phyloP scores from a whole-genome alignment of 2,888 invertebrate genomes.

The Galerucella pusilla region DNA sequence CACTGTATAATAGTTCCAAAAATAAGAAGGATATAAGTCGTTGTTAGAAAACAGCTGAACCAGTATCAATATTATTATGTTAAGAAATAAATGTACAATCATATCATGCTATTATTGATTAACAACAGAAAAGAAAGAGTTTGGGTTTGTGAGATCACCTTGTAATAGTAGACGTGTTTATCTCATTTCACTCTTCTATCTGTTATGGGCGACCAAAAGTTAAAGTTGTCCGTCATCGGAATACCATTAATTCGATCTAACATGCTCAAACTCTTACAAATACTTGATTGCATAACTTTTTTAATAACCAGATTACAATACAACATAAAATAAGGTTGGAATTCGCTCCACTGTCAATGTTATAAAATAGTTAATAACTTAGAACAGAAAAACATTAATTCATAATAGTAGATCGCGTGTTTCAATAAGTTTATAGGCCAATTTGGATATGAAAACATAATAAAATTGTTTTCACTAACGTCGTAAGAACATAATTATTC shows the following conservation, averaged over 20 bases:
- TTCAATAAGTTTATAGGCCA: neutral
- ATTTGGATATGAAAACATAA: conserved; percentile 11
- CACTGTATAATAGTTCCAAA: no score
- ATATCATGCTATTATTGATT: no score
- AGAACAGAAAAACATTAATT: conserved; percentile 10
- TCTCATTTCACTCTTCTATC: neutral
- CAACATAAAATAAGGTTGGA: conserved; percentile 12
- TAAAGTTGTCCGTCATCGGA: conserved; percentile 24
- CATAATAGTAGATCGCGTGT: conserved; percentile 17
- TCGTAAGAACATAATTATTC: neutral
- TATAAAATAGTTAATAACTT: conserved; percentile 18
- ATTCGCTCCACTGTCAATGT: conserved; percentile 11
- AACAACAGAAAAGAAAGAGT: no score
- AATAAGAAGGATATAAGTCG: no score
- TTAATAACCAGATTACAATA: conserved; percentile 24
- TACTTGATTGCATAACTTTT: conserved; percentile 14
- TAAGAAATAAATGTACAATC: no score
- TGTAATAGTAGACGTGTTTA: neutral
- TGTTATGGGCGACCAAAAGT: conserved; percentile 3
- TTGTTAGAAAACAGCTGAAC: no score
- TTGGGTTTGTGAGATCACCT: neutral
- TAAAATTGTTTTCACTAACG: neutral
- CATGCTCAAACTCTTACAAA: neutral
- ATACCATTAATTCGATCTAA: conserved; percentile 25
- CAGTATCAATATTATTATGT: no score